These are phyloP conservation scores for Bicyclus anynana DNA, from an alignment of 1,140 invertebrate genomes.

Conservation along the genomic window DNA sequence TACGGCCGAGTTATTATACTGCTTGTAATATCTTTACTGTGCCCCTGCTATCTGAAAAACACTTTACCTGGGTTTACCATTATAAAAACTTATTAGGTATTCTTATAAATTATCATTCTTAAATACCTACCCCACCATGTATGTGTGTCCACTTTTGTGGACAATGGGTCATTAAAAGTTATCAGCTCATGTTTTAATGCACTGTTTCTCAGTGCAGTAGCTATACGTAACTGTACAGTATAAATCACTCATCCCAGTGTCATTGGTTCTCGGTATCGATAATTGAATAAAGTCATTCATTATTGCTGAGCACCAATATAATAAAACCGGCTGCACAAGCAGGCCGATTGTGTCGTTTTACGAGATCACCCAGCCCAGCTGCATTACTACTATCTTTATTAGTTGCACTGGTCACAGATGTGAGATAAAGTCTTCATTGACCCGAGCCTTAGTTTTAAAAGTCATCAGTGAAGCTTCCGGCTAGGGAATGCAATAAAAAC, in stretches of 20 bases:
- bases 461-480: conserved; percentile 23
- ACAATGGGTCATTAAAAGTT: too few species aligned
- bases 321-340: conserved; percentile 65
- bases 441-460: conserved; percentile 38
- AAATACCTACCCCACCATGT: too few species aligned
- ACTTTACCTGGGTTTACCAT: too few species aligned
- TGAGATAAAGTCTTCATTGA: conserved; percentile 49
- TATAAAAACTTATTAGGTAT: too few species aligned
- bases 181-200: too few species aligned
- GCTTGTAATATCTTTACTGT: too few species aligned
- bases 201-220: background rate
- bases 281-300: conserved; percentile 75
- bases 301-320: conserved; percentile 41
- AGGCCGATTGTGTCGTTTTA: conserved; percentile 64
- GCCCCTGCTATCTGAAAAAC: too few species aligned
- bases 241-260: conserved; percentile 57
- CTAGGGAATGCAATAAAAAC: conserved; percentile 11
- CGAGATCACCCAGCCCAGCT: conserved; percentile 62
- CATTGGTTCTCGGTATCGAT: conserved; percentile 65
- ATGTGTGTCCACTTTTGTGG: too few species aligned
- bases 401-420: conserved; percentile 59
- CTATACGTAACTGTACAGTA: conserved; percentile 4
- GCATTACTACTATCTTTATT: conserved; percentile 71
- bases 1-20: too few species aligned
- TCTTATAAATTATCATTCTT: too few species aligned